Evolutionary conservation across 2,113 vertebrate species (phyloP), one percentile per base, ranked within the genome.

Genomic region (Xenopus borealis): DNA sequence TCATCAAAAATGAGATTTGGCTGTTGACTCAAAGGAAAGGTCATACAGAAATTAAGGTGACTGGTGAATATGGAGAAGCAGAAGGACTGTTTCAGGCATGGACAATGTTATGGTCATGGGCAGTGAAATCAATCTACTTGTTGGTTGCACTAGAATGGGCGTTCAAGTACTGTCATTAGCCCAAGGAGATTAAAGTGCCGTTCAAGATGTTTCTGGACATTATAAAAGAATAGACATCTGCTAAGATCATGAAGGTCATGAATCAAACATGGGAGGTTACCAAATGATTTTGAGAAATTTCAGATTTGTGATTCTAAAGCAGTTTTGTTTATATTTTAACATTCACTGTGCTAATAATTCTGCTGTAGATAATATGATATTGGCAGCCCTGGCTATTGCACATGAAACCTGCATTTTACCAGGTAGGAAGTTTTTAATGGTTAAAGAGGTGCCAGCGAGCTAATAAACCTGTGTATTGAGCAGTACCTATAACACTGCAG

Each of bases 261-360:
- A 40, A 40, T 40, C 33, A 40, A 6, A 40, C 33, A 40, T 40
- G 33, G 33, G 33, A 6, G 23, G 8, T 9, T 40, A 40, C 33
- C 33, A 40, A 2, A 9, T 40, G 33, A 7, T 40, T 9, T 40
- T 40, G 33, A 40, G 33, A 40, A 7, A 40, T 40, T 40, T 40
- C 33, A 40, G 33, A 40, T 40, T 40, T 40, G 5, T 40, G 33
- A 40, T 6, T 40, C 33, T 40, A 40, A 40, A 40, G 33, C 33
- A 40, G 33, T 40, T 40, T 27, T 27, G 23, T 27, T 27, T 16
- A 3, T 6, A 53, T 17, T 13, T 20, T 23, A 27, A 61, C 13
- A 66, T 66, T 27, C 10, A 20, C 12, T 55, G 27, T 13, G 72
- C 70, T 53, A 55, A 79, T 73, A 72, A 46, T 73, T 78, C 40